Base-by-base conservation (phyloP, 1,140 invertebrate species). In the Ditylenchus dipsaci region DNA sequence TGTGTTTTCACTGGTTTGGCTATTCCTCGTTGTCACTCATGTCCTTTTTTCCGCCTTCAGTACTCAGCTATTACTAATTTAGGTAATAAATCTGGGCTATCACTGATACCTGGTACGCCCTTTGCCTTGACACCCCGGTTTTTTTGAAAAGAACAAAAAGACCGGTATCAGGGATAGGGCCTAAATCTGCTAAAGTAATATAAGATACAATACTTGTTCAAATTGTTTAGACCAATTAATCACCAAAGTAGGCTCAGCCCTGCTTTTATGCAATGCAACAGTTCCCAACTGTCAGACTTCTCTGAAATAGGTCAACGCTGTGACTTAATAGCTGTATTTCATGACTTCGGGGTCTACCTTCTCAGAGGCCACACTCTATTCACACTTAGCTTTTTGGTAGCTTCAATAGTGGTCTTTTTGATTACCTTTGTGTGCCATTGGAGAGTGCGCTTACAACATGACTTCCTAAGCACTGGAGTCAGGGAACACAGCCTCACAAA, bases 291-390 rank as follows among this genome's bases (percentile, higher is more conserved):
- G 11, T 83, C 80, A 1, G 82, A 77, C 19, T 81, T 80, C 47
- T 56, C 47, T 1, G 78, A 74, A 26, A 79, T 81, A 13, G 78
- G 79, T 7, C 62, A 72, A 23, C 79, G 66, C 29, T 81, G 79
- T 67, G 81, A 82, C 26, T 29, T 47, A 27, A 69, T 83, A 21
- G 73, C 72, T 21, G 66, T 79, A n/a, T 81, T 79, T 45, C 81
- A 81, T 38, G 62, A 68, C 1, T 76, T 83, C 62, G 79, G 79
- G 19, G 80, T 81, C 23, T 83, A 82, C 56, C 69, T 81, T 26
- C 68, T 81, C 7, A 56, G 80, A 26, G 78, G 79, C 21, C 81
- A 81, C 47, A 81, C 79, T 7, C 49, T 81, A 38, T 80, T 83
- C 65, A 83, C 81, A 11, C 59, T 83, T 8, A 21, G 71, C 13